These are phyloP conservation scores for Grantiella picta DNA, from an alignment of 2,113 vertebrate genomes.

Conservation along the genomic window DNA sequence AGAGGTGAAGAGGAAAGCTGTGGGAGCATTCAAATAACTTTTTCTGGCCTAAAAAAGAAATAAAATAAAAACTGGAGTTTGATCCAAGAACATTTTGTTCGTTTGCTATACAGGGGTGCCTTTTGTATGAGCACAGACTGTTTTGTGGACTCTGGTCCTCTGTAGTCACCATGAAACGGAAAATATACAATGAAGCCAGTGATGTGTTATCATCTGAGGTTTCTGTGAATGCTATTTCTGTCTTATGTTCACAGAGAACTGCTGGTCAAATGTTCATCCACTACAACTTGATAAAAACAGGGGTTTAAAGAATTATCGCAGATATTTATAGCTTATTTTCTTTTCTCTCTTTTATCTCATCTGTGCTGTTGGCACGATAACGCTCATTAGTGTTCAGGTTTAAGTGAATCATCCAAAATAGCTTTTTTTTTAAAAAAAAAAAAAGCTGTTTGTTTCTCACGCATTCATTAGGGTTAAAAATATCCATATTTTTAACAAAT, in stretches of 20 bases:
- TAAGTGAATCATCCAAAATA: conserved; percentile 7
- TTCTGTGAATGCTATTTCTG: conserved; percentile 79
- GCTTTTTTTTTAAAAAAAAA: neutral
- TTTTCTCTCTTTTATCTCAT: conserved; percentile 19
- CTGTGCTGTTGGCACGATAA: neutral
- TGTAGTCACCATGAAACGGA: conserved; percentile 68
- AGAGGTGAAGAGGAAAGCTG: conserved; percentile 68
- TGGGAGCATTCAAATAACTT: conserved; percentile 70
- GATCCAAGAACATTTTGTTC: conserved; percentile 76
- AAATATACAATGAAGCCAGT: conserved; percentile 68
- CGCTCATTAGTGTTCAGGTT: conserved; percentile 13
- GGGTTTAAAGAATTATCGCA: conserved; percentile 27
- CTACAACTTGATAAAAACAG: conserved; percentile 47
- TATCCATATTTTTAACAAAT: conserved; percentile 20
- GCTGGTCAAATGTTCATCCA: conserved; percentile 53
- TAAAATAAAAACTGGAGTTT: conserved; percentile 56
- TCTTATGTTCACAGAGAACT: conserved; percentile 48
- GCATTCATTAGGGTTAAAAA: conserved; percentile 16
- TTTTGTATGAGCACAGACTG: conserved; percentile 69
- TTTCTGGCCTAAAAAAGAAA: conserved; percentile 69
- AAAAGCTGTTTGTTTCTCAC: neutral
- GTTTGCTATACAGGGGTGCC: conserved; percentile 62
- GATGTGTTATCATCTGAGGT: conserved; percentile 72
- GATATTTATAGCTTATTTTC: conserved; percentile 54
- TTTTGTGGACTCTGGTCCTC: conserved; percentile 70